phyloP scores from a whole-genome alignment of 2,113 vertebrate species.

The Anhinga rufa region DNA sequence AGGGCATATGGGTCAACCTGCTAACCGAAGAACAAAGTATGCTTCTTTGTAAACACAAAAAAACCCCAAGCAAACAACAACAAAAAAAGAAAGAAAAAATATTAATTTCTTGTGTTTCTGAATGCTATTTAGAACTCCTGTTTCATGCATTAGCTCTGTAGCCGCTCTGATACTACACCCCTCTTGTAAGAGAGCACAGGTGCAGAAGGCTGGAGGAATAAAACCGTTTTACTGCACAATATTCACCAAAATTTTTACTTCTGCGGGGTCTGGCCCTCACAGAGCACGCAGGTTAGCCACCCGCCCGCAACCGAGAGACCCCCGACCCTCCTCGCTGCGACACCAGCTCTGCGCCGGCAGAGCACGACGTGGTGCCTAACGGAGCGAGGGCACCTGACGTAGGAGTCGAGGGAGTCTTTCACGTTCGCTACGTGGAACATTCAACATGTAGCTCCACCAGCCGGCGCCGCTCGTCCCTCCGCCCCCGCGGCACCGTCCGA shows the following conservation, averaged over 20 bases:
- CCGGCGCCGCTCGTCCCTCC: neutral
- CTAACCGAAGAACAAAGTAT: fast-evolving
- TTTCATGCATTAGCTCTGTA: neutral
- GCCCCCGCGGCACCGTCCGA: neutral
- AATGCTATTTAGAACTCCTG: neutral
- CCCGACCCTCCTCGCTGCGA: fast-evolving
- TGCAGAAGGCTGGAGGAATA: neutral
- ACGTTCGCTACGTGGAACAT: neutral
- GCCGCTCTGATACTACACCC: neutral
- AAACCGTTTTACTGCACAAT: fast-evolving
- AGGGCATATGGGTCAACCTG: fast-evolving
- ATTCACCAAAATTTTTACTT: neutral
- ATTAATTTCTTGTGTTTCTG: neutral
- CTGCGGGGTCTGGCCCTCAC: fast-evolving
- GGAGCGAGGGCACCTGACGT: neutral
- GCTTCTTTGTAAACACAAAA: neutral
- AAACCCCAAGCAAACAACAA: no score
- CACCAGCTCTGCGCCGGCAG: neutral
- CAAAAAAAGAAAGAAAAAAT: neutral
- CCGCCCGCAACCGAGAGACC: neutral
- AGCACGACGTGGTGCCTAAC: neutral
- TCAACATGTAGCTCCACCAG: neutral
- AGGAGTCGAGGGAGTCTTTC: neutral
- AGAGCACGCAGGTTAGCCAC: no score
- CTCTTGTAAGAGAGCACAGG: fast-evolving